Base-by-base conservation (phyloP, 2,113 vertebrate species). In the Pseudopodoces humilis region DNA sequence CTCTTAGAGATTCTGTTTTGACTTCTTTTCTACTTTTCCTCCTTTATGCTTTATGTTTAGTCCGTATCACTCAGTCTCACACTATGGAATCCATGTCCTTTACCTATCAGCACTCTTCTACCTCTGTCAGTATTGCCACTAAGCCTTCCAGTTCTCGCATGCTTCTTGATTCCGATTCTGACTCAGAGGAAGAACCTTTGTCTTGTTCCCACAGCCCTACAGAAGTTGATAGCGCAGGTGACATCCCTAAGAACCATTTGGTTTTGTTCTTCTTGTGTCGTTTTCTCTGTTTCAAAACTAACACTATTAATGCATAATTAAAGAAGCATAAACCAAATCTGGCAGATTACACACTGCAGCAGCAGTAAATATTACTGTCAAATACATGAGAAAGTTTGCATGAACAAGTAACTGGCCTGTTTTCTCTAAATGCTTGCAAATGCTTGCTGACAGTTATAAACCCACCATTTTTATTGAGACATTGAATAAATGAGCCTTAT, bases 51-150 rank as follows among this genome's bases (percentile, higher is more conserved):
- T 97, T 87, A 72, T 94, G 84, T 97, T 78, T 94, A 99, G 99
- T 99, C 97, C 98, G 96, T 96, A 98, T 99, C 96, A 99, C 98
- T 98, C 99, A 99, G 50, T 99, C 99, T 91, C 99, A 98, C 95
- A 99, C 99, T 84, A 98, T 98, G 93, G 99, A 99, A 83, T 99
- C 99, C 95, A 98, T 99, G 99, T 99, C 99, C 83, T 99, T 99
- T 98, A 99, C 98, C 97, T 99, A 99, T 97, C 98, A 99, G 87
- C 99, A 98, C 95, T 99, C 99, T 88, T 99, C 99, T 88, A 98
- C 99, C 90, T 99, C 99, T 82, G 98, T 99, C 98, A 98, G 97
- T 98, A 98, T 99, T 97, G 98, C 98, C 97, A 99, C 99, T 94
- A 98, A 99, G 97, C 99, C 99, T 90, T 98, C 98, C 93, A 97